Conservation (phyloP, 2,113 vertebrate species). For the Sylvicapra grimmia region DNA sequence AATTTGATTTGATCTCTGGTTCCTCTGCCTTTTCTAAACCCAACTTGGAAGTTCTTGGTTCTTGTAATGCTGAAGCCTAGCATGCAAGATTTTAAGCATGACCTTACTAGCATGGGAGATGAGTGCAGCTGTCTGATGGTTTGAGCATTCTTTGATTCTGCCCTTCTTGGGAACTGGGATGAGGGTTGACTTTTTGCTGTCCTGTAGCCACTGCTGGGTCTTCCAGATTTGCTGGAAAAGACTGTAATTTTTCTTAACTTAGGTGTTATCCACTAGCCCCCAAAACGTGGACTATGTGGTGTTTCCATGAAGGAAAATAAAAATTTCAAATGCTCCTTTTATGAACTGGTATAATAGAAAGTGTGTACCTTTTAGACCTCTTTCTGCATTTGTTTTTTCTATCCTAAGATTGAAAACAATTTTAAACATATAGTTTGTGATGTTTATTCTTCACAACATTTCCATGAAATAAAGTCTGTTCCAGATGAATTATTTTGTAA, state of each 20-base stretch:
- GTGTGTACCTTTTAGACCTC: not conserved
- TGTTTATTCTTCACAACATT: slow-evolving; percentile 6
- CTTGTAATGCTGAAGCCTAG: not conserved
- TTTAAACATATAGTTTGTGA: not conserved
- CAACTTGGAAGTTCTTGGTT: not conserved
- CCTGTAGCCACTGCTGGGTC: not conserved
- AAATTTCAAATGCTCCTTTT: not conserved
- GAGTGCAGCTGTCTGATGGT: not conserved
- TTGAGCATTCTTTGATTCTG: not conserved
- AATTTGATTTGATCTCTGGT: not conserved
- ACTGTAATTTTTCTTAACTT: not conserved
- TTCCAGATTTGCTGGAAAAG: not conserved
- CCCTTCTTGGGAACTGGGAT: not conserved
- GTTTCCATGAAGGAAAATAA: not conserved
- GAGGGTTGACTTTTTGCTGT: not conserved
- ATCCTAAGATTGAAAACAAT: not conserved
- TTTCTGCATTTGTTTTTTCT: slow-evolving; percentile 30
- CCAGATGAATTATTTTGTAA: not conserved
- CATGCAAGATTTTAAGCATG: not conserved
- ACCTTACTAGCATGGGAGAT: not conserved
- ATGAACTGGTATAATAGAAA: not conserved
- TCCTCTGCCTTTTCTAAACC: not conserved
- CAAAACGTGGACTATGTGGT: not conserved
- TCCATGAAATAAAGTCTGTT: slow-evolving; percentile 19
- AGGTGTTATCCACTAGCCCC: not conserved